Percentiles rank a stretch among this genome's conserved stretches.
These are phyloP conservation scores for Rynchops niger DNA, from an alignment of 2,113 vertebrate species.

Conservation along the genomic window DNA sequence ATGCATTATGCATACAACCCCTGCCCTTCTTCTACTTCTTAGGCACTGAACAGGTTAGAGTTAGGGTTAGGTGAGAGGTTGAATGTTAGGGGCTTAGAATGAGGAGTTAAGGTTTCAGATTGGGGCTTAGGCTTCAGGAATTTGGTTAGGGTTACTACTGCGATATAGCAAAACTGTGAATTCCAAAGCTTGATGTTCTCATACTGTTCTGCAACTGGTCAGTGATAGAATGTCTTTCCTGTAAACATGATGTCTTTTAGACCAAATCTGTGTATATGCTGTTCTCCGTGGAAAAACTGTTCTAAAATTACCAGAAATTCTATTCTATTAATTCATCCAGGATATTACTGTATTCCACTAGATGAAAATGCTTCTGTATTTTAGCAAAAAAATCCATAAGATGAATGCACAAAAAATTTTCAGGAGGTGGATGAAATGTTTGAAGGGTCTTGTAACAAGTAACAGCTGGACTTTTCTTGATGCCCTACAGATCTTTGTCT, in stretches of 20 bases:
- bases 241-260: not conserved
- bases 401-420: not conserved
- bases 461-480: not conserved
- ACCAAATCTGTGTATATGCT: not conserved
- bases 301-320: not conserved
- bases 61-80: not conserved
- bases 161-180: not conserved
- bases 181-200: not conserved
- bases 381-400: not conserved
- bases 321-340: not conserved
- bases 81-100: not conserved
- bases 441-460: not conserved
- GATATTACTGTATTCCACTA: not conserved
- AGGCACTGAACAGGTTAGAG: not conserved
- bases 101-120: not conserved
- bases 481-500: not conserved
- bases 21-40: not conserved
- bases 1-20: not conserved
- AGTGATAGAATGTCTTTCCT: not conserved
- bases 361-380: not conserved
- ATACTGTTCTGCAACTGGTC: not conserved
- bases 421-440: not conserved
- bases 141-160: not conserved
- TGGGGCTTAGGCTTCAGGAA: not conserved
- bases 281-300: not conserved